Evolutionary conservation across 2,888 invertebrate species (phyloP).

Genomic region (Anthophora plumipes): DNA sequence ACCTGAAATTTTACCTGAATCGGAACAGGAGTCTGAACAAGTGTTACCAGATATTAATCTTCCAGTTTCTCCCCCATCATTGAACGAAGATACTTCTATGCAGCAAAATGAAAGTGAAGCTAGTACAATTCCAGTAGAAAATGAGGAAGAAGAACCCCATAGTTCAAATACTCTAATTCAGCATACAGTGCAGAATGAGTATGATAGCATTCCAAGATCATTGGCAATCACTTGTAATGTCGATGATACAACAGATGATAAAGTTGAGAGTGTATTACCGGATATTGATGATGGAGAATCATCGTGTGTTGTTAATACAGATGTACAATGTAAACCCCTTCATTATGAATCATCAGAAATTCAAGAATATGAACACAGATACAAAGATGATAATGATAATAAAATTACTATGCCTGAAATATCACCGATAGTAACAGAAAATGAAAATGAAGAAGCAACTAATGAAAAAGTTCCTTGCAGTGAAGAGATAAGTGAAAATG

Average conservation of each 20-base stretch:
- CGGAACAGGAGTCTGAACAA: slow-evolving; percentile 73
- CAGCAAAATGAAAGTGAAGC: slow-evolving; percentile 53
- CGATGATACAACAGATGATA: slow-evolving; percentile 66
- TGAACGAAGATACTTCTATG: slow-evolving; percentile 55
- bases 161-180: slow-evolving; percentile 57
- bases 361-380: slow-evolving; percentile 59
- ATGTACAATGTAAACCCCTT: slow-evolving; percentile 57
- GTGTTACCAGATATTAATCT: slow-evolving; percentile 77
- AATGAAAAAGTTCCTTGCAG: slow-evolving; percentile 52
- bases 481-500: slow-evolving; percentile 34
- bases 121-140: slow-evolving; percentile 65
- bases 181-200: slow-evolving; percentile 58
- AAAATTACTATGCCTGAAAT: slow-evolving; percentile 39
- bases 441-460: slow-evolving; percentile 56
- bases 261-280: slow-evolving; percentile 78
- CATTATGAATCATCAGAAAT: slow-evolving; percentile 65
- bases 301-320: slow-evolving; percentile 14
- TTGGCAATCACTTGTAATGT: slow-evolving; percentile 60
- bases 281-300: slow-evolving; percentile 74
- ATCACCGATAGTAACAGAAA: slow-evolving; percentile 19
- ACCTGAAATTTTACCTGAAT: slow-evolving; percentile 71
- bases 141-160: slow-evolving; percentile 71
- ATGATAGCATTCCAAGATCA: slow-evolving; percentile 65
- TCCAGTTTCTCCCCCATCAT: slow-evolving; percentile 62
- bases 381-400: slow-evolving; percentile 56